phyloP scores from a whole-genome alignment of 2,888 invertebrate genomes.

The Seira ritae region DNA sequence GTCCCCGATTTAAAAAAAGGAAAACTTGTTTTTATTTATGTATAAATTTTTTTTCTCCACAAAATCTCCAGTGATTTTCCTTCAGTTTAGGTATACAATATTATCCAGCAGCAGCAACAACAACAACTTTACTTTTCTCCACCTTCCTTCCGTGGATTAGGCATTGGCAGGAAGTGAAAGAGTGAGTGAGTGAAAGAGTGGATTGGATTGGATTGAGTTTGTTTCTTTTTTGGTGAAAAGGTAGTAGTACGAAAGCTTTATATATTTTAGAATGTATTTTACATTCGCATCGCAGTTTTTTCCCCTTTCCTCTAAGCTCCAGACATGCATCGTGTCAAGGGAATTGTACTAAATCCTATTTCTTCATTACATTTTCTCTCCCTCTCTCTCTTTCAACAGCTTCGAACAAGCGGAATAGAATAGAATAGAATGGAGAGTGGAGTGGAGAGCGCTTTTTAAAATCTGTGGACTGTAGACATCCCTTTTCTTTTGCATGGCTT shows the following conservation, averaged over 20 bases:
- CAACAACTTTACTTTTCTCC: not conserved
- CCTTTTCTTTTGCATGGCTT: too few relatives aligned
- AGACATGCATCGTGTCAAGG: slow-evolving; percentile 46
- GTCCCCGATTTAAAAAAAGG: too few relatives aligned
- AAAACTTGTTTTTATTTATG: too few relatives aligned
- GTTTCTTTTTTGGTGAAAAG: not conserved
- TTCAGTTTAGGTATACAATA: too few relatives aligned
- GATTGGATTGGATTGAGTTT: not conserved
- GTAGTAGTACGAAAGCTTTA: not conserved
- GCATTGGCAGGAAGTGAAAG: not conserved
- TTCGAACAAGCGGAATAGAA: not conserved
- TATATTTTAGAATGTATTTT: not conserved
- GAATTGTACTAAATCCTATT: slow-evolving; percentile 66
- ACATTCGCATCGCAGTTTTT: not conserved
- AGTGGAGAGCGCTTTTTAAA: too few relatives aligned
- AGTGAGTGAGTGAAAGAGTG: too few relatives aligned
- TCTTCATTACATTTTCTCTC: slow-evolving; percentile 60
- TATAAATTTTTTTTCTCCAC: too few relatives aligned
- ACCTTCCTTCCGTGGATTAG: not conserved
- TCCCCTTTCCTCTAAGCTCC: not conserved
- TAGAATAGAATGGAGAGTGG: not conserved
- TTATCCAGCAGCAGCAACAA: not conserved
- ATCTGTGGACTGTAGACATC: too few relatives aligned
- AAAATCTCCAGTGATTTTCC: too few relatives aligned
- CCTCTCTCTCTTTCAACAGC: not conserved